A percentile compares a stretch with the other conserved stretches of the same genome.
Evolutionary conservation across 2,888 invertebrate genomes (phyloP).

Genomic region (Chrysopilus asiliformis): DNA sequence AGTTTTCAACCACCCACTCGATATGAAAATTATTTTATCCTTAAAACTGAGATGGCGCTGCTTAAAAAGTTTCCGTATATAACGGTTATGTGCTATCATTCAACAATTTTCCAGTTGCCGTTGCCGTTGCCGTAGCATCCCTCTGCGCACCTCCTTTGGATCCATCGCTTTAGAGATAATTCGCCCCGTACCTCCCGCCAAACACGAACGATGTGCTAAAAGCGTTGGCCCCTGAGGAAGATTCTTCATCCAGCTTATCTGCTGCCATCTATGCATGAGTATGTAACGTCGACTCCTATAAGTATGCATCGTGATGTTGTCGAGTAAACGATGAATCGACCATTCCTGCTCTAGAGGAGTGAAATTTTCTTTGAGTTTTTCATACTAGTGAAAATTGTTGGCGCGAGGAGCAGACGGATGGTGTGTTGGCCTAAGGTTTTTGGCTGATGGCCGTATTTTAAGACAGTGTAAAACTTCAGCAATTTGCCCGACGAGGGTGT

Average conservation of each 20-base stretch:
- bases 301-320: too few species aligned
- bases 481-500: slow-evolving; percentile 6
- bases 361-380: too few species aligned
- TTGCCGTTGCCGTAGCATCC: too few species aligned
- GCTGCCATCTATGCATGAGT: slow-evolving; percentile 1
- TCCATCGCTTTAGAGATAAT: slow-evolving; percentile 1
- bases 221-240: slow-evolving; percentile 2
- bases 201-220: neutral
- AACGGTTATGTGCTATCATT: slow-evolving; percentile 9
- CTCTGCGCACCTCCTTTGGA: too few species aligned
- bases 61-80: neutral
- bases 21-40: slow-evolving; percentile 5
- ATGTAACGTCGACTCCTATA: neutral
- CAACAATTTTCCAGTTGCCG: slow-evolving; percentile 10
- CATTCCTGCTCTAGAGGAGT: too few species aligned
- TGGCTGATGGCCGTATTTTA: neutral
- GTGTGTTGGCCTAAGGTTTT: too few species aligned
- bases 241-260: slow-evolving; percentile 8
- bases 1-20: neutral
- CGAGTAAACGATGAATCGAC: too few species aligned
- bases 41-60: neutral
- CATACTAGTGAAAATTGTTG: too few species aligned
- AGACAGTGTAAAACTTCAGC: neutral
- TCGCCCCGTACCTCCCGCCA: neutral
- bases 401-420: too few species aligned